These are phyloP conservation scores for Pseudopleuronectes americanus DNA, from an alignment of 2,797 vertebrate species.

Conservation along the genomic window DNA sequence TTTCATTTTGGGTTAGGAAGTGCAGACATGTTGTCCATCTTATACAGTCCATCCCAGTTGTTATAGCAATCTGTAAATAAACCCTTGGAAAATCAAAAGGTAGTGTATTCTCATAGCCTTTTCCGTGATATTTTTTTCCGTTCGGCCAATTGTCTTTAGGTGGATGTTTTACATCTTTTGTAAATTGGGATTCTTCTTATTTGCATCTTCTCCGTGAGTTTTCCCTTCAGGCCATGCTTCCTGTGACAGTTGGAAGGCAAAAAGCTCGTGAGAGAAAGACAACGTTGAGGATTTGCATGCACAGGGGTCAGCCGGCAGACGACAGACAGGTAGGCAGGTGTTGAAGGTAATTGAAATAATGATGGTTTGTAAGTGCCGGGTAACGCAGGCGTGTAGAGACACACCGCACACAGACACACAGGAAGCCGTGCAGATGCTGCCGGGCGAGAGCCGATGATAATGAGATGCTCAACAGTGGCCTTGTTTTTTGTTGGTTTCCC, in stretches of 20 bases:
- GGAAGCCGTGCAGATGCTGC: slow-evolving; percentile 17
- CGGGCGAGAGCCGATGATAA: slow-evolving; percentile 20
- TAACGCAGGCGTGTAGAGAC: slow-evolving; percentile 19
- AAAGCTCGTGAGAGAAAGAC: not conserved
- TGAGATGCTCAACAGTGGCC: not conserved
- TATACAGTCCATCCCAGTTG: too few relatives aligned
- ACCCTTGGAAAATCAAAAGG: not conserved
- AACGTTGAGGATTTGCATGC: slow-evolving; percentile 10
- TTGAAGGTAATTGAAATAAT: slow-evolving; percentile 28
- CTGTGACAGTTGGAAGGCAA: not conserved
- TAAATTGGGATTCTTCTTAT: not conserved
- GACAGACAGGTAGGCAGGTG: slow-evolving; percentile 24
- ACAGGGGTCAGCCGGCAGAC: slow-evolving; percentile 7
- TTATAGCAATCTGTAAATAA: not conserved
- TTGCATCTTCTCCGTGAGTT: not conserved
- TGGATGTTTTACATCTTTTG: too few relatives aligned
- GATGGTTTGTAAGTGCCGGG: slow-evolving; percentile 16
- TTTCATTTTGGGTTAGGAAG: too few relatives aligned
- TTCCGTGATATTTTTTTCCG: not conserved
- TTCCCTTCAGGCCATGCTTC: not conserved
- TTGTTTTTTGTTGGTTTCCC: not conserved
- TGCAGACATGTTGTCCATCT: too few relatives aligned
- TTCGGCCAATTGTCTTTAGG: too few relatives aligned
- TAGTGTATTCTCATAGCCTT: too few relatives aligned
- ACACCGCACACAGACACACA: not conserved